Base-by-base conservation (phyloP, 2,888 invertebrate species). In the Acleris cristana region DNA sequence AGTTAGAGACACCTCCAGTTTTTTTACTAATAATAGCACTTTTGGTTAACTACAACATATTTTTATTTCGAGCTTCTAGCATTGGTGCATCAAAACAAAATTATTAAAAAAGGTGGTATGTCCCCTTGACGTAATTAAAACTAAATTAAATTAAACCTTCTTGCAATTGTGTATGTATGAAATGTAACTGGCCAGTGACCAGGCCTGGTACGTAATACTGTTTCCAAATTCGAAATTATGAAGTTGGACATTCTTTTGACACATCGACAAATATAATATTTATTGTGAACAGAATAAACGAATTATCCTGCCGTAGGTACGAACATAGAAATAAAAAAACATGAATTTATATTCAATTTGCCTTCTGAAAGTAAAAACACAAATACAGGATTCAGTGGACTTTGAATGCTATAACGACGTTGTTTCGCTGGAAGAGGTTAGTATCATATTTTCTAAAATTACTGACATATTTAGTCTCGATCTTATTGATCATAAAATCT, bases 371-470 rank as follows among this genome's bases (percentile, higher is more conserved):
- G 19, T 51, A 19, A 51, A 51, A 51, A 51, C n/a, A 19, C 51
- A 51, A 51, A 51, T 51, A 51, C 51, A 51, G 51, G 51, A 51
- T 51, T 51, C 51, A 19, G 19, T 51, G 51, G 18, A 19, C 19
- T 19, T 18, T 57, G 45, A 57, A 57, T 26, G 57, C 21, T 57
- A 19, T 57, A 44, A 57, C 44, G 57, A 57, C 57, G 18, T 57
- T 45, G 57, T 57, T 57, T 57, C 57, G 45, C 18, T 45, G 57
- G 57, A 57, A 18, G 57, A 57, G 57, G 57, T 45, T 26, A 57
- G 26, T 57, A 57, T 57, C 57, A 57, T 57, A 44, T 57, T 16
- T 57, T 57, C 26, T 57, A 44, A 23, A 57, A 19, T 19, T 26
- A 57, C 57, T 57, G 16, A 57, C n/a, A 23, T 45, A 26, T 57